Percentiles rank a stretch among this genome's conserved stretches.
phyloP scores from a whole-genome alignment of 2,113 vertebrate genomes.

The Jacana jacana region DNA sequence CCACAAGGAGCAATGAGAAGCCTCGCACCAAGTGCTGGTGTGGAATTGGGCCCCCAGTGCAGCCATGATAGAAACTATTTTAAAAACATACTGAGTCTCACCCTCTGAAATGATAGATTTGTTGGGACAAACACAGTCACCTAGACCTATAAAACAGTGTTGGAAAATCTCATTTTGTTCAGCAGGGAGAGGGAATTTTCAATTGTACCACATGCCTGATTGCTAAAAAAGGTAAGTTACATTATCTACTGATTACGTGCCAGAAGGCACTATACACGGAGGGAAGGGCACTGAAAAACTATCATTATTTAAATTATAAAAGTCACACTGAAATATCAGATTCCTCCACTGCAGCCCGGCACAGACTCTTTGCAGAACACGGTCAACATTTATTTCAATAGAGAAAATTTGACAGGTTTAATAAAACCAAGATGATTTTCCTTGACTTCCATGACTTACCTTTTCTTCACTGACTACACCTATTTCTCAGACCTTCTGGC shows the following conservation, averaged over 20 bases:
- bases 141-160: background rate
- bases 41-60: fast-evolving
- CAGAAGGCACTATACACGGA: background rate
- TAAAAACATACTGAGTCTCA: background rate
- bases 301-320: conserved; percentile 33
- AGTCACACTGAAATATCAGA: conserved; percentile 14
- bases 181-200: background rate
- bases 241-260: conserved; percentile 42
- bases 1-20: background rate
- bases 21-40: background rate
- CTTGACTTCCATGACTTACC: conserved; percentile 46
- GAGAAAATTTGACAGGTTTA: conserved; percentile 49
- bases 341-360: background rate
- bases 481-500: conserved; percentile 46
- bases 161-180: conserved; percentile 48
- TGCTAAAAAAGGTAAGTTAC: background rate
- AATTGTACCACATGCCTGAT: background rate
- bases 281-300: conserved; percentile 6
- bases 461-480: conserved; percentile 21
- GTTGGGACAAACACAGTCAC: conserved; percentile 35
- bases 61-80: background rate
- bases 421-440: conserved; percentile 55
- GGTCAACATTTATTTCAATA: conserved; percentile 39
- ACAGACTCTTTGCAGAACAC: conserved; percentile 16
- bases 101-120: conserved; percentile 7